Evolutionary conservation across 2,113 vertebrate species (phyloP).

Genomic region (Tenrec ecaudatus): DNA sequence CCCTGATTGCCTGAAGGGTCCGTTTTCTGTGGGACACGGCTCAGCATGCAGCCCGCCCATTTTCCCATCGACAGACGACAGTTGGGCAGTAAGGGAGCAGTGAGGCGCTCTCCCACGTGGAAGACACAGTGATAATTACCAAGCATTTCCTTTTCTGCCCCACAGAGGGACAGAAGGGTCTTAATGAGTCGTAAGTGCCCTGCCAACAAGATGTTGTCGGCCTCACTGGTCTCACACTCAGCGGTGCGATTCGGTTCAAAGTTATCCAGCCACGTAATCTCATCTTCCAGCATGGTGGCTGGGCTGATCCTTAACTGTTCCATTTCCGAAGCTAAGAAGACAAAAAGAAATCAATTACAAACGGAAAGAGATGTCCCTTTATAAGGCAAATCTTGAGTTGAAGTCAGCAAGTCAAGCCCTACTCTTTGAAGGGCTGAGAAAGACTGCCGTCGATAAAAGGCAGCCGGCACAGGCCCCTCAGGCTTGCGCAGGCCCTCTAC

Average conservation of each 20-base stretch:
- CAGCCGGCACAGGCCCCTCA: background rate
- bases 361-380: conserved; percentile 7
- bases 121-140: conserved; percentile 85
- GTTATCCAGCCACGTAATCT: conserved; percentile 99
- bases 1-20: background rate
- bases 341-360: conserved; percentile 9
- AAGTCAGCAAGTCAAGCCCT: background rate
- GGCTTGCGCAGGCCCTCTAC: too few relatives aligned
- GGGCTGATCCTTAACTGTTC: conserved; percentile 96
- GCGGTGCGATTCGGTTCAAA: conserved; percentile 98
- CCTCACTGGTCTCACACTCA: conserved; percentile 97
- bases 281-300: conserved; percentile 97
- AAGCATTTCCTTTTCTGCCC: conserved; percentile 97
- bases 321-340: conserved; percentile 94
- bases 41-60: background rate
- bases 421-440: background rate
- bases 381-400: conserved; percentile 32
- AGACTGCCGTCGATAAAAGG: background rate
- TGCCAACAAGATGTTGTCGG: conserved; percentile 96
- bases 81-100: background rate
- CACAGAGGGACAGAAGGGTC: conserved; percentile 97
- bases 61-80: background rate
- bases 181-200: conserved; percentile 98
- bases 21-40: background rate
- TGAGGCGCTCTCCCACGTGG: background rate